Base-by-base conservation (phyloP, 2,113 vertebrate genomes). In the Pontoporia blainvillei region DNA sequence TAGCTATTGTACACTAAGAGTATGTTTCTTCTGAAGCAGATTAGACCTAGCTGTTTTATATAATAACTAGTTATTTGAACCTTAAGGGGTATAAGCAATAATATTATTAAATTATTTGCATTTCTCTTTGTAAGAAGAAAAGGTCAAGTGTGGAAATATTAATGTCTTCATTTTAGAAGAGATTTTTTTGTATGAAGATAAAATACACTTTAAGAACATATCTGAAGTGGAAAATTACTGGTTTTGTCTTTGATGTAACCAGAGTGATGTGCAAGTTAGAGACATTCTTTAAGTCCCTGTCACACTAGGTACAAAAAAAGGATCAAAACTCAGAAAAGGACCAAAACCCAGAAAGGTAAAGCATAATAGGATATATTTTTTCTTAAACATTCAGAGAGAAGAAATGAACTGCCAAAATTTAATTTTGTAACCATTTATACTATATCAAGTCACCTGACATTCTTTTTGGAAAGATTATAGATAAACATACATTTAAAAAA, bases 11-110 rank as follows among this genome's bases (percentile, higher is more conserved):
- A 81, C 52, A 90, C 94, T 98, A 96, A 96, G 86, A 97, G 52
- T 83, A 49, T 96, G 73, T 75, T 98, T 98, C 57, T 94, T 98
- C 84, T 94, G 90, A 96, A 97, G 92, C 61, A 98, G 98, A 98
- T 98, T 95, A 97, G 67, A 82, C 88, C 94, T 98, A 92, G 89
- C 93, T 97, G 91, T 88, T 85, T 17, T 66, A 94, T 91, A 79
- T 83, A 96, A 98, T 94, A 97, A 94, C 62, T 29, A 96, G 86
- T 96, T 90, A 78, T 81, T 95, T 97, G 94, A 95, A 96, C 75
- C 79, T 88, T 93, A 71, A 0, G 4, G 91, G 71, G 52, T 97
- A 94, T 97, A 98, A 97, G 54, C 62, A 98, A 98, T 92, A 96
- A 81, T 85, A 34, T 86, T 87, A 94, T 90, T 75, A 90, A 98